These are phyloP conservation scores for Ceratina australensis DNA, from an alignment of 1,140 invertebrate genomes.

Conservation along the genomic window DNA sequence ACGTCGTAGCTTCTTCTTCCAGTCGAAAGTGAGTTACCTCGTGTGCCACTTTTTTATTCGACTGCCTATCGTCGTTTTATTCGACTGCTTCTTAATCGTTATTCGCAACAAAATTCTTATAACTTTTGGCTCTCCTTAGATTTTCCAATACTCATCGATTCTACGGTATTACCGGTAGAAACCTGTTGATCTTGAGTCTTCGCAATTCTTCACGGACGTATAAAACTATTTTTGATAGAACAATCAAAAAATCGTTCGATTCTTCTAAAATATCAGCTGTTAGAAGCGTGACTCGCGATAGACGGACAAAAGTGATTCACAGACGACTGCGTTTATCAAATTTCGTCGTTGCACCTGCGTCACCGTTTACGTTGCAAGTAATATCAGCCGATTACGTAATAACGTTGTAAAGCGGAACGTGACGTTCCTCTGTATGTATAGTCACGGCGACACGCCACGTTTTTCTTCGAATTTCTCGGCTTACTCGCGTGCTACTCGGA, in stretches of 20 bases:
- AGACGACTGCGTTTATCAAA: background rate
- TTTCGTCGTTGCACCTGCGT: background rate
- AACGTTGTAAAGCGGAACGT: constrained; percentile 5
- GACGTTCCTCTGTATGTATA: background rate
- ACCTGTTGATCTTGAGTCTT: no score
- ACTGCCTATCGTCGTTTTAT: background rate
- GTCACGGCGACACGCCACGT: constrained; percentile 4
- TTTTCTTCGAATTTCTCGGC: background rate
- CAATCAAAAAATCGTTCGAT: no score
- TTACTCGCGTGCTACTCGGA: background rate
- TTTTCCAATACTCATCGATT: no score
- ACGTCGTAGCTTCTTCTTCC: constrained; percentile 49
- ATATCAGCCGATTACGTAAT: constrained; percentile 9
- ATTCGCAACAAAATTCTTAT: constrained; percentile 24
- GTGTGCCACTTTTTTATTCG: constrained; percentile 66
- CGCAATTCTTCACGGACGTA: no score
- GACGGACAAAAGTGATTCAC: background rate
- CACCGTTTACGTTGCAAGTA: constrained; percentile 10
- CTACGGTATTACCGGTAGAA: no score
- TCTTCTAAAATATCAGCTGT: no score
- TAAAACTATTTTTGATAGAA: no score
- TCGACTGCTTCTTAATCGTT: background rate
- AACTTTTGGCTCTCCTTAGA: no score
- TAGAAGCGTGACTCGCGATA: background rate
- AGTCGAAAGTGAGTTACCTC: constrained; percentile 45